Base-by-base conservation (phyloP, 2,888 invertebrate species). In the Tiliacea aurago region DNA sequence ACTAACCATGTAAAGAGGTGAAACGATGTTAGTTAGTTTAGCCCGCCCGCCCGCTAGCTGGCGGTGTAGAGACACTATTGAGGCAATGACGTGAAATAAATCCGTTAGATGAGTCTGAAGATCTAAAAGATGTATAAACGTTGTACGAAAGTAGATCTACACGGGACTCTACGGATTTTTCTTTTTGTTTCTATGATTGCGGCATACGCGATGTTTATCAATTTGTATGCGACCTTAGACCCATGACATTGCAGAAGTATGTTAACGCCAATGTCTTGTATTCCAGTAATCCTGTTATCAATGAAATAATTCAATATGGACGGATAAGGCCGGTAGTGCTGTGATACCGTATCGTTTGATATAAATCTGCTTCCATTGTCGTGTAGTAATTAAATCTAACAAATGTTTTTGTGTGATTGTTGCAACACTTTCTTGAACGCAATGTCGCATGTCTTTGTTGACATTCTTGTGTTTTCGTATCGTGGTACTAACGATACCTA, bases 281-380 rank as follows among this genome's bases (percentile, higher is more conserved):
- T 80, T 71, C 41, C 49, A 75, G 13, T 78, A 68, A 80, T 73
- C 55, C 59, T 68, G 68, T 78, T 83, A 83, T 83, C 83, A 67
- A 55, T 49, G 0, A 74, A 82, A 76, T 69, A 73, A 62, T 63
- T 76, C 33, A 72, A 45, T 70, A 49, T 70, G 56, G 59, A 49
- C 37, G 78, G 82, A 84, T 84, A 84, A 84, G 18, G 66, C 63
- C 73, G 55, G 77, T 78, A 81, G 78, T 65, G 67, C 59, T 10
- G 37, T 61, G 84, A 81, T 81, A 81, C 59, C 51, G 20, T 84
- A 67, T 81, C 80, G 45, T 2, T 43, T n/a, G 84, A 81, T 84
- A 84, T 2, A 56, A 51, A 84, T 81, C 84, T 72, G 71, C 59
- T 76, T 64, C 84, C 80, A 72, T 80, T 61, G 73, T 63, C 70